phyloP scores from a whole-genome alignment of 2,113 vertebrate genomes.

The Podarcis cretensis region DNA sequence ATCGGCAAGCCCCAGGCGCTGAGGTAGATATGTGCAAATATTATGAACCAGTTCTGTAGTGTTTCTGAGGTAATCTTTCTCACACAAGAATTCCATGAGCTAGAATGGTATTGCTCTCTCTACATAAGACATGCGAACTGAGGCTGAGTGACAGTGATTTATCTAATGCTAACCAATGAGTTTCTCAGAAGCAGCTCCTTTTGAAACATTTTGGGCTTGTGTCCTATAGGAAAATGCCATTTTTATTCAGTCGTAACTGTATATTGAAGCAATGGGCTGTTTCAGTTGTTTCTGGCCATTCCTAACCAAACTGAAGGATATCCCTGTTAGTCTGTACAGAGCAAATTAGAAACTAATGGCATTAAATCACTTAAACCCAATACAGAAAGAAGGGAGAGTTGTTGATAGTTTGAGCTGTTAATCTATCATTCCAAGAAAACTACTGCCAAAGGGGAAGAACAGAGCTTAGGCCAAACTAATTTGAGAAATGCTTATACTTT shows the following conservation, averaged over 20 bases:
- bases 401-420: constrained; percentile 67
- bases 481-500: constrained; percentile 66
- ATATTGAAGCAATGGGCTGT: constrained; percentile 49
- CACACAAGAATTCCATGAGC: not conserved
- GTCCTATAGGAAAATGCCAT: constrained; percentile 37
- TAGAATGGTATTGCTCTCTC: not conserved
- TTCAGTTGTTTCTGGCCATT: constrained; percentile 21
- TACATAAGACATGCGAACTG: not conserved
- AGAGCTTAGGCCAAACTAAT: constrained; percentile 59
- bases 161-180: not conserved
- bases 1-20: too few relatives aligned
- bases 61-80: not conserved
- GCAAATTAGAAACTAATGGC: constrained; percentile 72
- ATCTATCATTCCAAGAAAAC: constrained; percentile 69
- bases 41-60: not conserved
- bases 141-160: not conserved
- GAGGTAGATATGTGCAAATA: not conserved
- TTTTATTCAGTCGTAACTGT: constrained; percentile 24
- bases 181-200: not conserved
- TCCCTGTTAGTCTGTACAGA: constrained; percentile 32
- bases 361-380: constrained; percentile 66
- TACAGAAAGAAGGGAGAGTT: constrained; percentile 18
- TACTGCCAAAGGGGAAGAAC: constrained; percentile 55
- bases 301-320: constrained; percentile 34
- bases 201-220: not conserved